These are phyloP conservation scores for Panagrolaimus sp. DNA, from an alignment of 1,140 invertebrate genomes.

Conservation along the genomic window DNA sequence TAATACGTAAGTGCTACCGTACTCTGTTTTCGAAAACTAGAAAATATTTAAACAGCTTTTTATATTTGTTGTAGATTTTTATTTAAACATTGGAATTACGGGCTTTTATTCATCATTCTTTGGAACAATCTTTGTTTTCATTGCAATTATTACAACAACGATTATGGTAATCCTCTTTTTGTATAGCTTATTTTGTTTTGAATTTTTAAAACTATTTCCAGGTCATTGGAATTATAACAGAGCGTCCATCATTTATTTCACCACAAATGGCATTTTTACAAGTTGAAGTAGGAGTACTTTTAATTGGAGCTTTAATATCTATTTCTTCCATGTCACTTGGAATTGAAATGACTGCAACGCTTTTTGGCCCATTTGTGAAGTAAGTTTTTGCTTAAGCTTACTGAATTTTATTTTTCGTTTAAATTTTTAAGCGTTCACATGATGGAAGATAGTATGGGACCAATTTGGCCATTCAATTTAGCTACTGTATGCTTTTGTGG, in stretches of 20 bases:
- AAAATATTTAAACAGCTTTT: too few species aligned
- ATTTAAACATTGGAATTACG: constrained; percentile 25
- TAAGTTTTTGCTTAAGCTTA: constrained; percentile 6
- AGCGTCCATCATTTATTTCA: constrained; percentile 40
- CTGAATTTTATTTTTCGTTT: neutral
- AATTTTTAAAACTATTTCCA: neutral
- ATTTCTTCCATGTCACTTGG: constrained; percentile 47
- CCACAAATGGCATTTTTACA: constrained; percentile 46
- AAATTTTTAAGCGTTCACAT: constrained; percentile 34
- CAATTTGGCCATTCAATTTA: constrained; percentile 53
- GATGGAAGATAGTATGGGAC: constrained; percentile 44
- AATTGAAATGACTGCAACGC: constrained; percentile 42
- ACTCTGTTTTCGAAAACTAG: too few species aligned
- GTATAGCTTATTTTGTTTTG: neutral
- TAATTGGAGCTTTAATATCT: constrained; percentile 43
- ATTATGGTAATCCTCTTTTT: constrained; percentile 37
- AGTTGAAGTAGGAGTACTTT: constrained; percentile 47
- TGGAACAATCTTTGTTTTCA: constrained; percentile 18
- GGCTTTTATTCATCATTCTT: constrained; percentile 21
- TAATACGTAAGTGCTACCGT: constrained; percentile 41
- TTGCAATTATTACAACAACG: constrained; percentile 39
- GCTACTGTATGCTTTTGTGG: constrained; percentile 46
- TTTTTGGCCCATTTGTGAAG: constrained; percentile 49
- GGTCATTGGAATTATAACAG: constrained; percentile 39
- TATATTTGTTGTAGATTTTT: constrained; percentile 23